Percentiles rank a stretch among this genome's conserved stretches.
These are phyloP conservation scores for Philereme transversata DNA, from an alignment of 2,888 invertebrate genomes.

Conservation along the genomic window DNA sequence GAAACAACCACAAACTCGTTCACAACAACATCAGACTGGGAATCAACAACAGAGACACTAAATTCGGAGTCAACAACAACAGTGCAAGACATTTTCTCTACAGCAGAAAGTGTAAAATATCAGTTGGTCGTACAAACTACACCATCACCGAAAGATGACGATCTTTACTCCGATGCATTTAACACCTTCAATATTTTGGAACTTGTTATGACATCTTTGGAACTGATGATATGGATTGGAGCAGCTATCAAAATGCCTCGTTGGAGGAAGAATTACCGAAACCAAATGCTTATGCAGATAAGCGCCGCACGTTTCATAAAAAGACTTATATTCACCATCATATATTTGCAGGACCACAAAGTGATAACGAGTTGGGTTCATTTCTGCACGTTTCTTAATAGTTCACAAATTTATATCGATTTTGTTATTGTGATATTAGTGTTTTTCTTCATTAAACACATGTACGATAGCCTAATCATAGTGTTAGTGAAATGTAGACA, in stretches of 20 bases:
- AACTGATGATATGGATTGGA: constrained; percentile 59
- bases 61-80: constrained; percentile 19
- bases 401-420: constrained; percentile 65
- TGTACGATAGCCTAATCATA: constrained; percentile 72
- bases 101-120: constrained; percentile 25
- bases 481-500: constrained; percentile 68
- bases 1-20: constrained; percentile 26
- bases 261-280: constrained; percentile 75
- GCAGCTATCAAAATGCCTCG: constrained; percentile 65
- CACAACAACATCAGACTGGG: background rate
- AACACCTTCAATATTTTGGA: constrained; percentile 64
- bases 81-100: constrained; percentile 10
- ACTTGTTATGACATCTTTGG: constrained; percentile 69
- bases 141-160: constrained; percentile 1
- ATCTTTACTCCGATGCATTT: constrained; percentile 41
- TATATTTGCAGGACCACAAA: constrained; percentile 51
- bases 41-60: constrained; percentile 1
- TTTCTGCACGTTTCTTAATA: constrained; percentile 43
- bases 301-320: constrained; percentile 68
- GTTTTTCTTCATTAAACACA: constrained; percentile 73
- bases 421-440: constrained; percentile 70
- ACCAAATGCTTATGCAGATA: constrained; percentile 76
- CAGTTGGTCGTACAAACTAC: background rate
- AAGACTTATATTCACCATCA: constrained; percentile 57
- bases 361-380: constrained; percentile 32